phyloP scores from a whole-genome alignment of 1,140 invertebrate genomes.

The Acromyrmex heyeri region DNA sequence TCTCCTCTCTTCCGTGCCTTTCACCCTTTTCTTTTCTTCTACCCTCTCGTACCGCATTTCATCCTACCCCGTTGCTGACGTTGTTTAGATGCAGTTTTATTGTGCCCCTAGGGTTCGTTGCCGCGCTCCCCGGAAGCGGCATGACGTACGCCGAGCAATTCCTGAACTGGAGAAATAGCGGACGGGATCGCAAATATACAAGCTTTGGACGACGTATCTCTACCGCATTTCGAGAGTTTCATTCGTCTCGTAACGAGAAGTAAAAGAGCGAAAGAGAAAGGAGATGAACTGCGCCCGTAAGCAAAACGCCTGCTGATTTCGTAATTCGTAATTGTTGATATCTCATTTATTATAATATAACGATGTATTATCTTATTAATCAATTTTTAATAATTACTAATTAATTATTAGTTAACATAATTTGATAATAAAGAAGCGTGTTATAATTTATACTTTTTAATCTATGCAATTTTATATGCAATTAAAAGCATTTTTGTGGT shows the following conservation, averaged over 20 bases:
- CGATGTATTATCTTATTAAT: background rate
- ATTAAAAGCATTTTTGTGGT: background rate
- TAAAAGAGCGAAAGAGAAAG: slow-evolving; percentile 8
- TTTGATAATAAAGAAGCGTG: background rate
- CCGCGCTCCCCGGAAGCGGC: slow-evolving; percentile 61
- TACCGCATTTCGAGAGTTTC: slow-evolving; percentile 49
- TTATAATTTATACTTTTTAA: background rate
- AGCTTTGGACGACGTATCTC: slow-evolving; percentile 58
- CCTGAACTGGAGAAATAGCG: slow-evolving; percentile 63
- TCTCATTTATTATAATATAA: background rate
- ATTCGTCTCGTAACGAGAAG: background rate
- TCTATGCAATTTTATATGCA: background rate
- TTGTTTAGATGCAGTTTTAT: slow-evolving; percentile 78
- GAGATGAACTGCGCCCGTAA: background rate
- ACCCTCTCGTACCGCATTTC: background rate
- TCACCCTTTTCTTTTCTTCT: slow-evolving; percentile 23
- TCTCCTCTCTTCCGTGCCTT: slow-evolving; percentile 33
- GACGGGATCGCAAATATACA: slow-evolving; percentile 73
- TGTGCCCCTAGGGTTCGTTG: slow-evolving; percentile 33
- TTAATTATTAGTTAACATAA: background rate
- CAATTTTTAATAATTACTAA: background rate
- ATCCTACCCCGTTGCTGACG: background rate
- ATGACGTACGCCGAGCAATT: slow-evolving; percentile 65
- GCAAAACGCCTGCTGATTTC: background rate
- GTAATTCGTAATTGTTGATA: background rate